Evolutionary conservation across 1,140 invertebrate genomes (phyloP).

Genomic region (Anoplolepis gracilipes): DNA sequence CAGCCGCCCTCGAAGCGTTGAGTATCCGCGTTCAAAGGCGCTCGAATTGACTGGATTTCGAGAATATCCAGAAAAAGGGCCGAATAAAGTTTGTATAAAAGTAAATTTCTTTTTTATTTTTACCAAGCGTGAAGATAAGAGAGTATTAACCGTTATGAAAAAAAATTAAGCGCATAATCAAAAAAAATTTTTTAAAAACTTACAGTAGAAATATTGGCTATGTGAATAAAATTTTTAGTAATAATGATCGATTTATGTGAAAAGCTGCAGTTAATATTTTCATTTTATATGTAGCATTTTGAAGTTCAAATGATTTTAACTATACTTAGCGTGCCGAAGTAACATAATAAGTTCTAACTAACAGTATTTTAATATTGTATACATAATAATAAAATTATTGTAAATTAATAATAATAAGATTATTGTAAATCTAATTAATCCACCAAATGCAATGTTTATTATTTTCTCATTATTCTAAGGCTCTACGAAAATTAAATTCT

Average conservation of each 20-base stretch:
- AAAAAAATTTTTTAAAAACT: constrained; percentile 20
- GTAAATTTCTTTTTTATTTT: constrained; percentile 28
- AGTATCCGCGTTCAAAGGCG: constrained; percentile 61
- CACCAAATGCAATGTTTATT: constrained; percentile 28
- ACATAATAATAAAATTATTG: constrained; percentile 52
- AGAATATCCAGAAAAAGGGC: constrained; percentile 40
- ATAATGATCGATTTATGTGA: constrained; percentile 3
- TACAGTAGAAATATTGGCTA: background rate
- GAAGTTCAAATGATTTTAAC: constrained; percentile 17
- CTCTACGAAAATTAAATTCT: background rate
- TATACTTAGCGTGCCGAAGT: constrained; percentile 33
- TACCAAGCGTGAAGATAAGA: background rate
- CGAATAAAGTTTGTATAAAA: constrained; percentile 59
- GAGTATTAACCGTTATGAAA: background rate
- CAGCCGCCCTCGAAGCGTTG: constrained; percentile 54
- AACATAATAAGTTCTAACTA: constrained; percentile 6
- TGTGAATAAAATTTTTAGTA: background rate
- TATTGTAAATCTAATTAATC: constrained; percentile 45
- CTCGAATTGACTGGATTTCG: constrained; percentile 65
- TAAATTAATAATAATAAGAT: constrained; percentile 52
- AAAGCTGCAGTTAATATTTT: constrained; percentile 47
- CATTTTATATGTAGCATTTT: constrained; percentile 41
- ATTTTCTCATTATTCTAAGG: constrained; percentile 18
- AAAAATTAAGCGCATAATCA: constrained; percentile 29
- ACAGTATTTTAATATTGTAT: constrained; percentile 16